phyloP scores from a whole-genome alignment of 2,797 vertebrate genomes.

The Aphelocoma californica region DNA sequence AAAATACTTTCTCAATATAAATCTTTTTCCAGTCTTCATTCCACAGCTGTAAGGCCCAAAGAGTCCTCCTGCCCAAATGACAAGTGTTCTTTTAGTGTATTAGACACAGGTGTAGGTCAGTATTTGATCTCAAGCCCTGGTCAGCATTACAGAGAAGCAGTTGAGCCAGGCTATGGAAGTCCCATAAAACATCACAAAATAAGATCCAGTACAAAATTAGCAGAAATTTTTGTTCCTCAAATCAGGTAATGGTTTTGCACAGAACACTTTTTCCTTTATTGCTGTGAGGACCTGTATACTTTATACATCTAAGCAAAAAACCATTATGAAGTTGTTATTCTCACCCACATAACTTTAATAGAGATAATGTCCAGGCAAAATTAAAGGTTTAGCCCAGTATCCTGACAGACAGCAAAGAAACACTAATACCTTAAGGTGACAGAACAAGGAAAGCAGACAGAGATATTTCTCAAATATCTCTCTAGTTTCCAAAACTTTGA shows the following conservation, averaged over 20 bases:
- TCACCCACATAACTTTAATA: not conserved
- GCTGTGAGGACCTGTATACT: not conserved
- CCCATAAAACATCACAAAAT: not conserved
- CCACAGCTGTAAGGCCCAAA: not conserved
- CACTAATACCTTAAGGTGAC: not conserved
- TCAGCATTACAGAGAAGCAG: not conserved
- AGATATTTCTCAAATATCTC: not conserved
- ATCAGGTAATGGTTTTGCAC: not conserved
- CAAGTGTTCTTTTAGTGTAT: not conserved
- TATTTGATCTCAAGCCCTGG: not conserved
- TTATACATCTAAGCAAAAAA: not conserved
- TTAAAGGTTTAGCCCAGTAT: not conserved
- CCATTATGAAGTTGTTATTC: not conserved
- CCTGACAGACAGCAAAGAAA: not conserved
- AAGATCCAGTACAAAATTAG: not conserved
- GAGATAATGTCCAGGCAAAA: not conserved
- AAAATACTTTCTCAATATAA: not conserved
- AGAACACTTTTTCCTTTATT: not conserved
- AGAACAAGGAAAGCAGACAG: not conserved
- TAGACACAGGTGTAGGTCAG: rapidly evolving
- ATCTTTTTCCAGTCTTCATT: not conserved
- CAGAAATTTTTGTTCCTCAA: not conserved
- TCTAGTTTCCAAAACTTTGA: not conserved
- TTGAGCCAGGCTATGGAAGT: not conserved
- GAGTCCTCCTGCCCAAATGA: not conserved